Conservation (phyloP, 2,113 vertebrate genomes). For the Festucalex cinctus region DNA sequence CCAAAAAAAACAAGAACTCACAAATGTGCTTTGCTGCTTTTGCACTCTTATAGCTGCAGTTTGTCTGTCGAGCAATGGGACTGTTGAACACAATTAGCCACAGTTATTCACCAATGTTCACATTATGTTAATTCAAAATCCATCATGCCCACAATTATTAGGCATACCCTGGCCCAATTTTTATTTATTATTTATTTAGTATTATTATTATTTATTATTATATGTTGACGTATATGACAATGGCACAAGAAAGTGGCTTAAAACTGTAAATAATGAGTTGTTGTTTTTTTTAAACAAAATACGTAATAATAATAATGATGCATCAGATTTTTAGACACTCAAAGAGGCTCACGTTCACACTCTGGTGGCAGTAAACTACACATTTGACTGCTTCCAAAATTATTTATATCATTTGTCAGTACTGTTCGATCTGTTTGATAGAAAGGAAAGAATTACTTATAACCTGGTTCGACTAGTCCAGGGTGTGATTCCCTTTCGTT, state of each 20-base stretch:
- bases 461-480: not conserved
- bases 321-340: too few species aligned
- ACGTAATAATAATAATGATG: too few species aligned
- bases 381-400: not conserved
- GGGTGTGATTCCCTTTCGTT: too few species aligned
- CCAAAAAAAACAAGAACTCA: constrained; percentile 51
- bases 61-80: not conserved
- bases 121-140: not conserved
- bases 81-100: not conserved
- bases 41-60: constrained; percentile 17
- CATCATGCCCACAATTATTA: not conserved
- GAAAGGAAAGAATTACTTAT: not conserved
- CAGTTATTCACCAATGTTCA: not conserved
- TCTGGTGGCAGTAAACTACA: too few species aligned
- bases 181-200: not conserved
- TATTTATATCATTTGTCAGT: not conserved
- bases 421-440: too few species aligned
- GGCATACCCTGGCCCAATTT: not conserved
- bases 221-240: too few species aligned
- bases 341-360: too few species aligned
- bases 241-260: not conserved
- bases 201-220: too few species aligned
- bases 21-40: constrained; percentile 21
- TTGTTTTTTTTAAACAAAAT: too few species aligned
- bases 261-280: too few species aligned